Percentiles rank a stretch among this genome's conserved stretches.
phyloP scores from a whole-genome alignment of 2,113 vertebrate genomes.

The Neodon shergylaensis region DNA sequence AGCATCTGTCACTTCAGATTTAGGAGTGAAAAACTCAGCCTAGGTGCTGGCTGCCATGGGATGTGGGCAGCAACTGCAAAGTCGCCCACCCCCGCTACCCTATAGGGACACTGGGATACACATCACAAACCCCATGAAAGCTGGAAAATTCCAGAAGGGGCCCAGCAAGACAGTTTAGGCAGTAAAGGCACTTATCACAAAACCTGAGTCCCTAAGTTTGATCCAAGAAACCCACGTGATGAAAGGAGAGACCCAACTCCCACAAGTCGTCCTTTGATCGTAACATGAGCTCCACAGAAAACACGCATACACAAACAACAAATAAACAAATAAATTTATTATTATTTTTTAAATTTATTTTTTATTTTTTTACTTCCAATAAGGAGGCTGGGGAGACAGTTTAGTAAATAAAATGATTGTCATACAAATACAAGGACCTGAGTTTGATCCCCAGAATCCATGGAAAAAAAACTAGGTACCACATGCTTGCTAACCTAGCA shows the following conservation, averaged over 20 bases:
- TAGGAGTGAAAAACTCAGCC: constrained; percentile 26
- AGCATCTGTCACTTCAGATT: constrained; percentile 36
- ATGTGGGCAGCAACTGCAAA: background rate
- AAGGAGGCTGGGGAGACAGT: too few relatives aligned
- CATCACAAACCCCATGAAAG: background rate
- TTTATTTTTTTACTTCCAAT: background rate
- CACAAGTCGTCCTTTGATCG: background rate
- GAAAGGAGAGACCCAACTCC: background rate
- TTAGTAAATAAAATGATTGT: background rate
- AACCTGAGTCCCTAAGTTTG: too few relatives aligned
- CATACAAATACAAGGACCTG: background rate
- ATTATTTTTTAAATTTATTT: too few relatives aligned
- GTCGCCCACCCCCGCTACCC: too few relatives aligned
- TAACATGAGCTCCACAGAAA: background rate
- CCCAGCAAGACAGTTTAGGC: background rate
- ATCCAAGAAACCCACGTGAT: background rate
- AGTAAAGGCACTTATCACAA: background rate
- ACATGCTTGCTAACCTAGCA: background rate
- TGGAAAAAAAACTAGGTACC: background rate
- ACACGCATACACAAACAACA: background rate
- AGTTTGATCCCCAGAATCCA: background rate
- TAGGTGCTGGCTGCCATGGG: background rate
- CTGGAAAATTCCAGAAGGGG: background rate
- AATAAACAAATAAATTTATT: background rate
- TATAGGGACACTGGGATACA: background rate